phyloP scores from a whole-genome alignment of 2,113 vertebrate genomes.

The Apodemus sylvaticus region DNA sequence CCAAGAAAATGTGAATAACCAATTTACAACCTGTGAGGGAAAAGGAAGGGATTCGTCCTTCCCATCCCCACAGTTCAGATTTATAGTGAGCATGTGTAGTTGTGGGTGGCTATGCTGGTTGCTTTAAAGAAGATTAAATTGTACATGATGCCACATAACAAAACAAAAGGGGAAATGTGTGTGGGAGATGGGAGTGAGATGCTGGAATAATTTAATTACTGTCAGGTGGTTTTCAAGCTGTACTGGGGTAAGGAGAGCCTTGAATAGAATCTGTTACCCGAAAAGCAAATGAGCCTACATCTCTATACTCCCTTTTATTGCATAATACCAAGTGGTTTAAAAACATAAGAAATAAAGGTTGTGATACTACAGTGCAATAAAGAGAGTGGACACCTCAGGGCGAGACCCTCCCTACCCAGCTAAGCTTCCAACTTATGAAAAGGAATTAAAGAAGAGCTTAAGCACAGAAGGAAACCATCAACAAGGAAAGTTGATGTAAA shows the following conservation, averaged over 20 bases:
- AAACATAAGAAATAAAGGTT: conserved; percentile 54
- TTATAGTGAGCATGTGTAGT: conserved; percentile 8
- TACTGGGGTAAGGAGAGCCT: background rate
- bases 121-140: conserved; percentile 71
- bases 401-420: background rate
- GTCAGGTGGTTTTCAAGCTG: conserved; percentile 70
- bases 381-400: background rate
- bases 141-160: conserved; percentile 64
- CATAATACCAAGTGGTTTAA: conserved; percentile 67
- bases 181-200: conserved; percentile 69
- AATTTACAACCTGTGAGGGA: conserved; percentile 68
- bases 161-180: conserved; percentile 65
- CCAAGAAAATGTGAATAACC: conserved; percentile 74
- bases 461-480: background rate
- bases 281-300: conserved; percentile 57
- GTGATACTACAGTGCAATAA: background rate
- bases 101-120: conserved; percentile 66
- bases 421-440: background rate
- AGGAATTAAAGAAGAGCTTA: background rate
- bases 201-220: conserved; percentile 72
- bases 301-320: conserved; percentile 68
- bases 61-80: conserved; percentile 40
- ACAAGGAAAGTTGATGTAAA: background rate
- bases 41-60: background rate
- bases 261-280: conserved; percentile 60